Evolutionary conservation across 2,888 invertebrate species (phyloP), one percentile per base, ranked within the genome.

Genomic region (Holacanthella duospinosa): DNA sequence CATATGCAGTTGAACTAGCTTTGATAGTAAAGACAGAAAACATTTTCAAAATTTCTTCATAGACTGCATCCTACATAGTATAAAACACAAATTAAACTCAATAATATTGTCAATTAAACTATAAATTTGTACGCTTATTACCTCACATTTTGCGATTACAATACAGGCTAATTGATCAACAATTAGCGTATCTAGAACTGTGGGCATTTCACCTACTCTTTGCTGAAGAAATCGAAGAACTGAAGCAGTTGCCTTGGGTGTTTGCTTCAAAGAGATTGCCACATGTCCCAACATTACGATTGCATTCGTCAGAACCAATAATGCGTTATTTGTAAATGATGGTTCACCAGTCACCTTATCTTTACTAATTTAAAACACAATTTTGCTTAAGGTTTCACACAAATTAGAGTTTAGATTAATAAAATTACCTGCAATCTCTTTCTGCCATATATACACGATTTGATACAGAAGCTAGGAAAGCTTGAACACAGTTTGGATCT

Each of bases 161-260:
- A 99, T 97, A 76, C 94, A 94, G 19, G 97, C 97, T 55, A 99
- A 81, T 78, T 97, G 97, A 78, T 95, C 93, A 4, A 99, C 92
- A 74, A 99, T 99, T 28, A 97, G 79, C 0, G 88, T 88, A 77
- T 99, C 97, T 66, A 97, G 82, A 6, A 88, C 85, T 0, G 93
- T 92, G 0, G 96, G 94, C 0, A 93, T 89, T 53, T 92, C 87
- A 75, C 95, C 95, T 75, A 99, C 88, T 29, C 82, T 83, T 78
- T 99, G 96, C 75, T 95, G 93, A 76, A 97, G 94, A 77, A 99
- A 96, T 78, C 95, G 93, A 48, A 97, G 80, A 68, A 97, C 93
- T 1, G 93, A 93, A 72, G 94, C 92, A 0, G 93, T 93, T 0
- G 95, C 94, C 76, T 92, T 92, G 0, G 93, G 90, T 0, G 91